Base-by-base conservation (phyloP, 2,888 invertebrate species). In the Perizoma flavofasciatum region DNA sequence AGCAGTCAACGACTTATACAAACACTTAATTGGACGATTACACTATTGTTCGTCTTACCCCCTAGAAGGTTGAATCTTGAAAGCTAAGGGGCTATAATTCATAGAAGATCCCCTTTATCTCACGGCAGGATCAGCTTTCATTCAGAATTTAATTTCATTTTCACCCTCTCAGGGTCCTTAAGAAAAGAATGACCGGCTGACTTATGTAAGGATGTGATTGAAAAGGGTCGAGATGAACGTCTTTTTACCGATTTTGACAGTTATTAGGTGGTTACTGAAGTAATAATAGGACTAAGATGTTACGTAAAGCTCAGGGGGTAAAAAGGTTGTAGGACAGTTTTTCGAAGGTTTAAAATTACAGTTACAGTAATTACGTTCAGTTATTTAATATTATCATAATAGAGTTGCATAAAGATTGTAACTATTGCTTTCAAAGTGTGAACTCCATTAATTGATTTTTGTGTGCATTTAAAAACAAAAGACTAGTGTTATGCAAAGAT, bases 81-180 rank as follows among this genome's bases (percentile, higher is more conserved):
- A 80, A 45, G 50, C 57, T 50, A 50, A 82, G 79, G 82, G 80
- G 82, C 79, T 74, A 87, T 89, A 85, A 88, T 86, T 91, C 89
- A 90, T 89, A 85, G 85, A 74, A 77, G 80, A 81, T 84, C 83
- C 88, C 88, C 81, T 86, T 88, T 85, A 88, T 86, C 85, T 81
- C 83, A 85, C 80, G 78, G 78, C 68, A 68, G 81, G 85, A 85
- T 86, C 81, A 82, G 87, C 88, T 88, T 89, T 90, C 89, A 90
- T 86, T 86, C 79, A 83, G 86, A 89, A 89, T 91, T 90, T 91
- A 89, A 92, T 92, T 91, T 91, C 87, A 88, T 90, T 86, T 86
- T 87, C 91, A 89, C 92, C 90, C 89, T 88, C 86, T 83, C 81
- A 76, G 74, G 63, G 69, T 77, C 69, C 75, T 79, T 85, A 82